Conservation (phyloP, 35 echinoderm and acorn worm genomes). For the Acanthaster planci region DNA sequence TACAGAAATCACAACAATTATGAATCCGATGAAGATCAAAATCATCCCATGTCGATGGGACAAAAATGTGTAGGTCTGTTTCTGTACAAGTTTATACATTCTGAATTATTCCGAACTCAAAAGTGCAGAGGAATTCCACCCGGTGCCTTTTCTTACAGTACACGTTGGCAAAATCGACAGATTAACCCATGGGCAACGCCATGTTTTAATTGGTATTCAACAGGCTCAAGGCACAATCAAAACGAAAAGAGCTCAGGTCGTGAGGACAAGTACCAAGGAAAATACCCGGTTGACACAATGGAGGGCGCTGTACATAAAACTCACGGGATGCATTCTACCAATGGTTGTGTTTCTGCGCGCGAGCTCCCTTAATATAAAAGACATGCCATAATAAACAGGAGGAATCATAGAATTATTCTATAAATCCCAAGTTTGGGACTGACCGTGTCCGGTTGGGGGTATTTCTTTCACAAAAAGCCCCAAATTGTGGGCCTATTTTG, state of each 20-base stretch:
- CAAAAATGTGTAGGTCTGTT: constrained; percentile 90
- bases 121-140: background rate
- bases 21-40: constrained; percentile 70
- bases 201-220: background rate
- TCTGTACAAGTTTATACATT: constrained; percentile 89
- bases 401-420: too few relatives aligned
- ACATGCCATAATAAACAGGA: too few relatives aligned
- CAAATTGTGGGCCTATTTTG: too few relatives aligned
- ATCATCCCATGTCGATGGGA: constrained; percentile 81
- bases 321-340: too few relatives aligned
- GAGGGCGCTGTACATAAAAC: background rate
- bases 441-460: too few relatives aligned
- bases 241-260: too few relatives aligned
- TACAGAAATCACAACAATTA: constrained; percentile 83
- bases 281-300: background rate
- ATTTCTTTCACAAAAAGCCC: too few relatives aligned
- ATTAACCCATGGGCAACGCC: background rate
- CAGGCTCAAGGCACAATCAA: too few relatives aligned
- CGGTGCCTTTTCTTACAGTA: background rate
- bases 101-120: background rate
- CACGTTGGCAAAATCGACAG: background rate
- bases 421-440: too few relatives aligned
- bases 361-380: too few relatives aligned
- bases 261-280: background rate
- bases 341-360: too few relatives aligned